Base-by-base conservation (phyloP, 2,888 invertebrate species). In the Odontothrips loti region DNA sequence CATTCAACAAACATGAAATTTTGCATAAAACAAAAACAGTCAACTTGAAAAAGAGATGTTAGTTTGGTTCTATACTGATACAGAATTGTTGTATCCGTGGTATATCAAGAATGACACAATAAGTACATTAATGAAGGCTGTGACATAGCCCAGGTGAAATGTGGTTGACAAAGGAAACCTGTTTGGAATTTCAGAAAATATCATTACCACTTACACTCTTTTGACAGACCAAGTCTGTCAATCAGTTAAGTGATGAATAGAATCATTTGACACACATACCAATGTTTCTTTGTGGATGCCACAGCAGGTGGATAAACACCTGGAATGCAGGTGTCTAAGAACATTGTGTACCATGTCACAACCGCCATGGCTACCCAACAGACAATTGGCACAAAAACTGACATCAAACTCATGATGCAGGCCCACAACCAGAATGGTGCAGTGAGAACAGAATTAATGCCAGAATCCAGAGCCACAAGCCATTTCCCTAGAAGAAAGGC, bases 261-360 rank as follows among this genome's bases (percentile, higher is more conserved):
- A 3, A 27, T 9, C 0, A 68, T 23, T 8, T 3, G 23, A n/a
- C 1, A 27, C 11, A 75, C 10, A 27, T 58, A 75, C 68, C 23
- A 27, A 27, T 27, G 23, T 27, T 27, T 27, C 27, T 75, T 23
- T 8, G 12, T 27, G 80, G 90, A 90, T 83, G 92, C 89, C 29
- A 91, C 91, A 79, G 89, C 88, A 6, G 91, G 91, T 43, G 92
- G 91, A 85, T 89, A 87, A 6, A 90, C 86, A 23, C 92, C 92
- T 0, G 92, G 91, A 79, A 89, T 87, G 84, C 88, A 88, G 82
- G 91, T 92, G 85, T 92, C 92, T 84, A 91, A 87, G 86, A 91
- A 92, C 34, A 91, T 89, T 84, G 92, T 89, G 82, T 88, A 87
- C 88, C 90, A 91, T 11, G 90, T 90, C 84, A 91, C 89, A 84